A percentile compares a stretch with the other conserved stretches of the same genome.
phyloP scores from a whole-genome alignment of 2,888 invertebrate genomes.

The Ryuthela nishihirai region DNA sequence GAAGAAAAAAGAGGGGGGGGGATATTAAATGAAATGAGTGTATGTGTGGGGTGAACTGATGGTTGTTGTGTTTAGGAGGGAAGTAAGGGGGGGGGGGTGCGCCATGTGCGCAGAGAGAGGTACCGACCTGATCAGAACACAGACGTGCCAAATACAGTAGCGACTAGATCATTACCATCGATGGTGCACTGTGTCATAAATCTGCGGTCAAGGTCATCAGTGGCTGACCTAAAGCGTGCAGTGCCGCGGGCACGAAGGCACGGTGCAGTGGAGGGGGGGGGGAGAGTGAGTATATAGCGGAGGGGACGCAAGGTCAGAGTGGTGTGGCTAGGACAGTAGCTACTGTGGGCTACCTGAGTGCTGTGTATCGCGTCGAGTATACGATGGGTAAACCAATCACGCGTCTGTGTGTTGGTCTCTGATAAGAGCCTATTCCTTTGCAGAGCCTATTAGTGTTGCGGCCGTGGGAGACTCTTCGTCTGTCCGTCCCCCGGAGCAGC shows the following conservation, averaged over 20 bases:
- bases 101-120: background rate
- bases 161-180: constrained; percentile 36
- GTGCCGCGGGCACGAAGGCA: constrained; percentile 4
- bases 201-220: constrained; percentile 35
- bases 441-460: constrained; percentile 21
- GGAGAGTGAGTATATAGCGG: constrained; percentile 12
- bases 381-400: constrained; percentile 20
- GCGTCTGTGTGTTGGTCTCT: constrained; percentile 5
- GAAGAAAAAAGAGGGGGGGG: constrained; percentile 5
- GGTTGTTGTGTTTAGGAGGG: background rate
- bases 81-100: background rate
- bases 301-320: constrained; percentile 26
- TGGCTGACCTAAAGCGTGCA: constrained; percentile 36
- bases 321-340: constrained; percentile 19
- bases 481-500: constrained; percentile 2
- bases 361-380: background rate
- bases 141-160: constrained; percentile 36
- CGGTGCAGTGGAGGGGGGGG: background rate
- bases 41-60: constrained; percentile 12
- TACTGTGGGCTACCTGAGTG: constrained; percentile 30
- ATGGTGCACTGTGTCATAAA: constrained; percentile 30
- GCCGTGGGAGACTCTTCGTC: constrained; percentile 24
- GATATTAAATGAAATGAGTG: constrained; percentile 18
- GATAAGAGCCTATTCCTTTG: constrained; percentile 20
- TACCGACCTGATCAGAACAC: constrained; percentile 11